phyloP scores from a whole-genome alignment of 2,113 vertebrate genomes.

The Baryphthengus martii region DNA sequence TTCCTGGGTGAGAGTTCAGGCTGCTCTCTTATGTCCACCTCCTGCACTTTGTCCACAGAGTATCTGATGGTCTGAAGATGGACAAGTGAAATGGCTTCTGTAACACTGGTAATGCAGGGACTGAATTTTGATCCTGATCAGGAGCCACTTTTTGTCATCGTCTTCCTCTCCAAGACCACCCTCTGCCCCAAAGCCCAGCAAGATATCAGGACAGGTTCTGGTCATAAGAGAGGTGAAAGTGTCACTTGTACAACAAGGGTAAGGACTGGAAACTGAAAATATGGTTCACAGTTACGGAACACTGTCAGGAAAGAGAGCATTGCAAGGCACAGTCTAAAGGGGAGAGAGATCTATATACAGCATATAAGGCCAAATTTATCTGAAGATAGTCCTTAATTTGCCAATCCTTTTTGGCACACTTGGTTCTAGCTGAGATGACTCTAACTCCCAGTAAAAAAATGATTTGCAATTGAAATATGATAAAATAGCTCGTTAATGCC shows the following conservation, averaged over 20 bases:
- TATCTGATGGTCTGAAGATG: neutral
- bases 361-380: neutral
- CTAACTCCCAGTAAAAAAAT: neutral
- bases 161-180: neutral
- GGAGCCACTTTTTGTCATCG: neutral
- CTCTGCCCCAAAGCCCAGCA: neutral
- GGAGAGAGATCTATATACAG: neutral
- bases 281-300: neutral
- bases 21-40: neutral
- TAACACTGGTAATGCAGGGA: neutral
- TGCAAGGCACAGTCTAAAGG: neutral
- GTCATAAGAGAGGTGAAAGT: neutral
- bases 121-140: neutral
- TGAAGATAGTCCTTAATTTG: conserved; percentile 8
- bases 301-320: neutral
- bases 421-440: neutral
- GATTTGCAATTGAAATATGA: conserved; percentile 55
- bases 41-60: neutral
- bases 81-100: neutral
- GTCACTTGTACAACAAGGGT: neutral
- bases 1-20: neutral
- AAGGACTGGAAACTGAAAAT: neutral
- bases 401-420: neutral
- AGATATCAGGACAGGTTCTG: neutral
- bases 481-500: conserved; percentile 54